phyloP scores from a whole-genome alignment of 2,113 vertebrate species.

The Garra rufa region DNA sequence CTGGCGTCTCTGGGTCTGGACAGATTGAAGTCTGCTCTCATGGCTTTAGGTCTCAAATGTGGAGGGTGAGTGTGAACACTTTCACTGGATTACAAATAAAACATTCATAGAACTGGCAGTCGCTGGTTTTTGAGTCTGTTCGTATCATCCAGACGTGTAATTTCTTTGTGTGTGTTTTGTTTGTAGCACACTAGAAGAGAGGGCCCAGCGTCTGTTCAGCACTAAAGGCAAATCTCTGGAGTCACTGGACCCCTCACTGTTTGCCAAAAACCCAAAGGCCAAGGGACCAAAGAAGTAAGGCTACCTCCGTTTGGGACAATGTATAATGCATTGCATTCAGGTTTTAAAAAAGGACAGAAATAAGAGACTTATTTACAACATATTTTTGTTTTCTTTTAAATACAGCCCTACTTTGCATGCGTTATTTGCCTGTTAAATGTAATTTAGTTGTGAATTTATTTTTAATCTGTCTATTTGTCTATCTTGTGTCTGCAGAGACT shows the following conservation, averaged over 20 bases:
- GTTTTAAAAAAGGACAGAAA: no score
- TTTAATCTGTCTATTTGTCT: background rate
- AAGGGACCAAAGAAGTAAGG: conserved; percentile 93
- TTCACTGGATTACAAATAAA: background rate
- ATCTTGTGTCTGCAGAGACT: conserved; percentile 80
- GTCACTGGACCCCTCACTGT: conserved; percentile 89
- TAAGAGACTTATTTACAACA: background rate
- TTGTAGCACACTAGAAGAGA: conserved; percentile 91
- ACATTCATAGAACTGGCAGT: background rate
- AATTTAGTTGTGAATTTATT: background rate
- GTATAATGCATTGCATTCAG: no score
- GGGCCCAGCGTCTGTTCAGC: conserved; percentile 94
- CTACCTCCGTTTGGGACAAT: no score
- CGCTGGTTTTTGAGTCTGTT: background rate
- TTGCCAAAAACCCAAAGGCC: conserved; percentile 96
- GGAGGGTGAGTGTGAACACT: conserved; percentile 85
- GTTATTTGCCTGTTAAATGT: background rate
- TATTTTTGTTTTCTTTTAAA: no score
- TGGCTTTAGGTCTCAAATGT: conserved; percentile 95
- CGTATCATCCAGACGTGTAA: background rate
- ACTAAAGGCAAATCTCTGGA: conserved; percentile 97
- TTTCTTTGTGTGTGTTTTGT: background rate
- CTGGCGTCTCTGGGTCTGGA: conserved; percentile 96
- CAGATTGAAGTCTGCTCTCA: conserved; percentile 95
- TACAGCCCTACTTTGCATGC: no score